Percentiles rank a stretch among this genome's conserved stretches.
Conservation (phyloP, 2,797 vertebrate genomes). For the Trichosurus vulpecula region DNA sequence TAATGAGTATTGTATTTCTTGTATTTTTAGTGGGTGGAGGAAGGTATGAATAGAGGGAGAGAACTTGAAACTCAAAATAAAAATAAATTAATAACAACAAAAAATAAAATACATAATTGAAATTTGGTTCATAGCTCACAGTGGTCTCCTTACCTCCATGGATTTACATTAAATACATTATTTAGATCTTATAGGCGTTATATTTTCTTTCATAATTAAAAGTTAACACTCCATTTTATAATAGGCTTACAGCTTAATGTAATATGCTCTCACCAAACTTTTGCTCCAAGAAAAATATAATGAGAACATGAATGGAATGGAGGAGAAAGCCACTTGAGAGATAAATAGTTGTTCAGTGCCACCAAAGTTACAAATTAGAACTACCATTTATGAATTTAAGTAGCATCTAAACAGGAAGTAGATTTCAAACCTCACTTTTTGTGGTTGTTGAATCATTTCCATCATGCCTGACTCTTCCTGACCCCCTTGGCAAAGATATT, state of each 20-base stretch:
- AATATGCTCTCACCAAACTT: neutral
- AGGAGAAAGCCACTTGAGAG: neutral
- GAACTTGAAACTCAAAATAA: too few species aligned
- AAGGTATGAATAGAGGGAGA: too few species aligned
- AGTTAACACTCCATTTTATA: conserved; percentile 40
- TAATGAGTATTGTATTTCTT: too few species aligned
- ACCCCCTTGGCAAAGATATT: too few species aligned
- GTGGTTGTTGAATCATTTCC: too few species aligned
- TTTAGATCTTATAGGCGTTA: conserved; percentile 6
- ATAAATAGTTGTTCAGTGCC: too few species aligned
- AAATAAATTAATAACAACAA: neutral
- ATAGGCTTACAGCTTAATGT: conserved; percentile 19
- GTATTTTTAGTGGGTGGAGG: too few species aligned
- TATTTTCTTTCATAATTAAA: conserved; percentile 32
- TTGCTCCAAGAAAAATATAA: too few species aligned
- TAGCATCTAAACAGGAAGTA: conserved; percentile 5
- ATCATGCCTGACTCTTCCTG: too few species aligned
- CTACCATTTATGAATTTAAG: conserved; percentile 13
- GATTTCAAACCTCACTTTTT: neutral
- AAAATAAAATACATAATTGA: neutral
- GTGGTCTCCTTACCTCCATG: conserved; percentile 10
- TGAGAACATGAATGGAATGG: neutral
- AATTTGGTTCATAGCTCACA: conserved; percentile 8
- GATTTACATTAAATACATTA: conserved; percentile 29
- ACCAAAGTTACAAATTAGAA: neutral